phyloP scores from a whole-genome alignment of 2,888 invertebrate species.

The Nematopogon swammerdamellus region DNA sequence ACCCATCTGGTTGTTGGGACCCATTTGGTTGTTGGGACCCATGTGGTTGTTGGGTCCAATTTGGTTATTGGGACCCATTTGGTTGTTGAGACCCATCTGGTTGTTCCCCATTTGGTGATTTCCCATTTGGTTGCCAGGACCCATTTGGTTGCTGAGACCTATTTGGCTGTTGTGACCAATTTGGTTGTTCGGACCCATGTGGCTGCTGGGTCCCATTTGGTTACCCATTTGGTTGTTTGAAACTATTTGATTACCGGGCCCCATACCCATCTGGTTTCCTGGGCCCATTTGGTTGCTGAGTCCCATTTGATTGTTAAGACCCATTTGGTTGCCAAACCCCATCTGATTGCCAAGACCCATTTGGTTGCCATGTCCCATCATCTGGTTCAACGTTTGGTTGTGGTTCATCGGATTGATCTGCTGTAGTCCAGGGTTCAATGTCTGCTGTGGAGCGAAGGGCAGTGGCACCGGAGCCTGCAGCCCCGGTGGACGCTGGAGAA shows the following conservation, averaged over 20 bases:
- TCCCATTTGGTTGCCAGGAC: conserved; percentile 15
- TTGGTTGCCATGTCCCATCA: conserved; percentile 21
- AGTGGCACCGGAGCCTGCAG: conserved; percentile 39
- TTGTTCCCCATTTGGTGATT: conserved; percentile 15
- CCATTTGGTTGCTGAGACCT: conserved; percentile 19
- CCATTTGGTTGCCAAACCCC: conserved; percentile 8
- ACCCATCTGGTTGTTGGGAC: conserved; percentile 9
- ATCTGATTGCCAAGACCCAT: conserved; percentile 8
- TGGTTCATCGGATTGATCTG: conserved; percentile 29
- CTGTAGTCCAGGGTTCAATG: conserved; percentile 17
- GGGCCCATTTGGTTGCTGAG: conserved; percentile 14
- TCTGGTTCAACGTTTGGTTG: conserved; percentile 19
- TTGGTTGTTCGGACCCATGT: conserved; percentile 21
- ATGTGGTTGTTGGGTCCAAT: conserved; percentile 20
- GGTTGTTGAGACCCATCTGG: conserved; percentile 19
- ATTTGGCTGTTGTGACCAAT: conserved; percentile 25
- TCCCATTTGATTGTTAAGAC: conserved; percentile 12
- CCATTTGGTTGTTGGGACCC: conserved; percentile 8
- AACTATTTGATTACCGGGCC: conserved; percentile 8
- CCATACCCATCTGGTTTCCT: conserved; percentile 11
- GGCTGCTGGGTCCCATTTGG: not conserved
- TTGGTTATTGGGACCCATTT: conserved; percentile 27
- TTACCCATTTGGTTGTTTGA: conserved; percentile 12
- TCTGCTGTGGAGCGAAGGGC: conserved; percentile 37
- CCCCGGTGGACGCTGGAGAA: conserved; percentile 42